Evolutionary conservation across 1,140 invertebrate species (phyloP).

Genomic region (Anagrus nilaparvatae): DNA sequence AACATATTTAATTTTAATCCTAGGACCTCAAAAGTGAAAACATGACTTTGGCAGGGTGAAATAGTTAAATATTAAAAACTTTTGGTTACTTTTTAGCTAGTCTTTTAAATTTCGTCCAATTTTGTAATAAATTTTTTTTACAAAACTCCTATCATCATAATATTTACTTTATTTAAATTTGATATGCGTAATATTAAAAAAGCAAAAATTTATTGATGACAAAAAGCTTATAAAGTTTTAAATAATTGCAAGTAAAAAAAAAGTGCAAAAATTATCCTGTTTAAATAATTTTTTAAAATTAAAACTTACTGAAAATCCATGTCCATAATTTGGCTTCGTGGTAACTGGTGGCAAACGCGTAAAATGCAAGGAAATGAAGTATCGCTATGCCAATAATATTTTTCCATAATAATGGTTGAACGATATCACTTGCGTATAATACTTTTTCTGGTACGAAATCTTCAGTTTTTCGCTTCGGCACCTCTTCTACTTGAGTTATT

Average conservation of each 20-base stretch:
- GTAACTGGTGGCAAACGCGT: slow-evolving; percentile 20
- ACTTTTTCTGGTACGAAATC: slow-evolving; percentile 15
- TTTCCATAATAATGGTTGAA: slow-evolving; percentile 31
- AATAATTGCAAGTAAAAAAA: neutral
- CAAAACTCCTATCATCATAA: no score
- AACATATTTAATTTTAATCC: no score
- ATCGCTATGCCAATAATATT: slow-evolving; percentile 30
- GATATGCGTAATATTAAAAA: no score
- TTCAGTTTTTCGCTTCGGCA: slow-evolving; percentile 13
- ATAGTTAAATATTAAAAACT: no score
- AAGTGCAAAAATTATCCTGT: neutral
- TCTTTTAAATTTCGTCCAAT: no score
- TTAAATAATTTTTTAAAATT: no score
- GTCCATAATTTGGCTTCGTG: slow-evolving; percentile 27
- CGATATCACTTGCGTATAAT: slow-evolving; percentile 11
- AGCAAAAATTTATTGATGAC: neutral
- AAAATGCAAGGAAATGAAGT: slow-evolving; percentile 28
- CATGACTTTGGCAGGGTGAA: no score
- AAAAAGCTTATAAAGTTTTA: neutral
- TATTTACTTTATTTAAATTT: no score
- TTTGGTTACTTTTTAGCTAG: no score
- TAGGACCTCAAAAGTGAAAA: no score
- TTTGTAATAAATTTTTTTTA: no score
- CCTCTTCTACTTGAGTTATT: slow-evolving; percentile 27
- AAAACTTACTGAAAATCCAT: slow-evolving; percentile 34